Base-by-base conservation (phyloP, 2,888 invertebrate genomes). In the Eupithecia subfuscata region DNA sequence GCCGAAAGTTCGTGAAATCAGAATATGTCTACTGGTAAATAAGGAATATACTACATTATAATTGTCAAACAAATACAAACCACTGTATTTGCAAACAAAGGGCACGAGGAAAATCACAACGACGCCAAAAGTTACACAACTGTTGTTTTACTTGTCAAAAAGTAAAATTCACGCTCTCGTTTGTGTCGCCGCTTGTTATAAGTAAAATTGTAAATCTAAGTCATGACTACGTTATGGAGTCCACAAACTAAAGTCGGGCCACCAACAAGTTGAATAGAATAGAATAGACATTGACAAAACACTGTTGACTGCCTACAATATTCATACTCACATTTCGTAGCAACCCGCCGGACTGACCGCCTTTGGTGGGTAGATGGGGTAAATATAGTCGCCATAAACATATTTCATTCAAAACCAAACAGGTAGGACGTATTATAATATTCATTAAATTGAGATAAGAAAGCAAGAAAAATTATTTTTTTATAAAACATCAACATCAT, bases 111-210 rank as follows among this genome's bases (percentile, higher is more conserved):
- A 83, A 86, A 83, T 80, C 81, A 81, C 83, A 80, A 83, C 81
- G 87, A 89, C 88, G 87, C 80, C 85, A 86, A 90, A 90, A 90
- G 90, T 90, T 90, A 86, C 87, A 91, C 88, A 88, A 88, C 89
- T 85, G 85, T 90, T 90, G 89, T 90, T 90, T 85, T 82, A 85
- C 81, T 88, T 89, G 86, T 89, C 88, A 88, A 88, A 89, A 90
- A 88, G 84, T 83, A 84, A 85, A 87, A 87, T 88, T 85, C 85
- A 73, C 81, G 80, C 77, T 76, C 76, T 80, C 79, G 81, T 81
- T 84, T 81, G 65, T 75, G 79, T 82, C 82, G 80, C 83, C 79
- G 83, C 85, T 85, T 84, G 83, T 83, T 82, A 83, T 18, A 16
- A 64, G 34, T 64, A 64, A 64, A 64, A 34, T 9, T 30, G 9